Evolutionary conservation across 1,140 invertebrate genomes (phyloP).

Genomic region (Dendroctonus valens): DNA sequence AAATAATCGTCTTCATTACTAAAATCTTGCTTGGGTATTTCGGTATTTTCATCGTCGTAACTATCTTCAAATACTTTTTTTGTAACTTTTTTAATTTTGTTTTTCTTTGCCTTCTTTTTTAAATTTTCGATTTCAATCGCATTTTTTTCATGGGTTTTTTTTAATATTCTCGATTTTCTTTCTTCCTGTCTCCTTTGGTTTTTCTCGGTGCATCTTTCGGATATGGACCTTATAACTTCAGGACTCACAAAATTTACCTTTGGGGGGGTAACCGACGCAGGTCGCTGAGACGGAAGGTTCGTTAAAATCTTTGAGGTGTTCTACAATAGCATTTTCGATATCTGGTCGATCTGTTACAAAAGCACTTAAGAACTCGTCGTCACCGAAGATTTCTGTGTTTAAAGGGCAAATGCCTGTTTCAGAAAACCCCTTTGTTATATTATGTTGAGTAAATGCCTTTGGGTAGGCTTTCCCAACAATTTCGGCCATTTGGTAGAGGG

Average conservation of each 20-base stretch:
- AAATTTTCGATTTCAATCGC: too few species aligned
- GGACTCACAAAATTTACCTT: background rate
- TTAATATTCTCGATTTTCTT: background rate
- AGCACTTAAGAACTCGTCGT: slow-evolving; percentile 30
- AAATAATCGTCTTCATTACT: background rate
- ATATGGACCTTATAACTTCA: background rate
- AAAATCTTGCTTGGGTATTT: background rate
- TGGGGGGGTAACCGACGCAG: slow-evolving; percentile 1
- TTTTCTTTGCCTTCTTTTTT: background rate
- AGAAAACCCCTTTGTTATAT: slow-evolving; percentile 24
- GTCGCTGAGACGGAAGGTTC: slow-evolving; percentile 1
- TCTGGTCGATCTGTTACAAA: slow-evolving; percentile 28
- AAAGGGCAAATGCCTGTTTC: slow-evolving; percentile 26
- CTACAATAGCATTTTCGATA: too few species aligned
- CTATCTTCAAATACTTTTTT: background rate
- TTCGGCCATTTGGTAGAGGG: slow-evolving; percentile 18
- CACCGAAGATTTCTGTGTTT: slow-evolving; percentile 32
- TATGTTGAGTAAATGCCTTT: slow-evolving; percentile 23
- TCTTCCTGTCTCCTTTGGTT: background rate
- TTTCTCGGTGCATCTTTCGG: background rate
- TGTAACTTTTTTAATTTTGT: background rate
- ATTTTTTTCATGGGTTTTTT: too few species aligned
- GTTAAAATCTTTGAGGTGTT: too few species aligned
- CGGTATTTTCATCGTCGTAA: background rate
- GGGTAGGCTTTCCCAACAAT: slow-evolving; percentile 26